Evolutionary conservation across 64 coral and sea anemone species (phyloP).

Genomic region (Anthopleura sola): DNA sequence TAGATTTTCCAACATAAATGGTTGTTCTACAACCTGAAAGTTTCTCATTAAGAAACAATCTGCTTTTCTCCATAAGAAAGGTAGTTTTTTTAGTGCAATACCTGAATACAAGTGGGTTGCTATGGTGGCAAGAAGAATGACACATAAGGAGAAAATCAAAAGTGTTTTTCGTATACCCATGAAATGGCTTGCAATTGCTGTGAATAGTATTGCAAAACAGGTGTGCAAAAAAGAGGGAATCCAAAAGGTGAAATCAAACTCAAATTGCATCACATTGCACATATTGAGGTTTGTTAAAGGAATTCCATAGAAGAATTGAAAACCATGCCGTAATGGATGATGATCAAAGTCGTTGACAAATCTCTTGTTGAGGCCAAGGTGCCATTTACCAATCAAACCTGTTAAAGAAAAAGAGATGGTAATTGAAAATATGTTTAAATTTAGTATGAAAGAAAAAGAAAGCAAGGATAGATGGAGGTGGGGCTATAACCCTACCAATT

Average conservation of each 20-base stretch:
- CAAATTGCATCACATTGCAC: background rate
- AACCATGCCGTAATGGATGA: slow-evolving; percentile 52
- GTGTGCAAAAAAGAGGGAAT: background rate
- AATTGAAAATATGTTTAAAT: background rate
- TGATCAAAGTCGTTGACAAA: slow-evolving; percentile 28
- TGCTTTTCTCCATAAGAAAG: background rate
- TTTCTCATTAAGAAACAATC: slow-evolving; percentile 52
- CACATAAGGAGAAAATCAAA: background rate
- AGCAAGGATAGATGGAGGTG: background rate
- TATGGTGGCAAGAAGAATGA: background rate
- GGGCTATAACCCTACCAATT: too few species aligned
- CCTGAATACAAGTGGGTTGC: background rate
- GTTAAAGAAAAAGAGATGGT: background rate
- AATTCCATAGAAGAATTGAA: slow-evolving; percentile 59
- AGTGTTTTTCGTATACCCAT: background rate
- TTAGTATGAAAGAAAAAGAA: background rate
- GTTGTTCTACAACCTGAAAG: slow-evolving; percentile 58
- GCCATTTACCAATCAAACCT: slow-evolving; percentile 75
- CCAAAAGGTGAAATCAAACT: background rate
- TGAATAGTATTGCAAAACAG: background rate
- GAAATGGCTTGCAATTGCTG: background rate
- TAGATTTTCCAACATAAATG: slow-evolving; percentile 45
- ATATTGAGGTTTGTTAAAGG: slow-evolving; percentile 36
- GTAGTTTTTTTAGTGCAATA: background rate
- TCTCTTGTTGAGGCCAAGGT: slow-evolving; percentile 59